Base-by-base conservation (phyloP, 1,140 invertebrate species). In the Scaptomyza graminum region DNA sequence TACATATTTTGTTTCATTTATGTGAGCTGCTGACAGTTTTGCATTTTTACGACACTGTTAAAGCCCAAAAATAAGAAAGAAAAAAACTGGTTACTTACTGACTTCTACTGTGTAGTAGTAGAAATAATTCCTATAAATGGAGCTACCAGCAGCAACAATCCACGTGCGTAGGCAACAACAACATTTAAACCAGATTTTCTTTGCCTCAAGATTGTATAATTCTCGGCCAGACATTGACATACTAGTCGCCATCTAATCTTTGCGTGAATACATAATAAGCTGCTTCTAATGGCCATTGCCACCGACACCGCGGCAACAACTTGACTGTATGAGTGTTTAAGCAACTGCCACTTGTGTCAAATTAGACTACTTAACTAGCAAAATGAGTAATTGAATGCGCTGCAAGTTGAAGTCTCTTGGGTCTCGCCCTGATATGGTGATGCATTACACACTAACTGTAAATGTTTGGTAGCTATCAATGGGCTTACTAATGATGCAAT, bases 201-300 rank as follows among this genome's bases (percentile, higher is more conserved):
- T 59, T 37, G 50, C 0, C 31, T 34, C 8, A 34, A 34, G 52
- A 50, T 83, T 75, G 79, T 62, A 83, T 65, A 83, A 84, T 84
- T 83, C 79, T 84, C 65, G 66, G 49, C 59, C 67, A 75, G 71
- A 79, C 73, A 84, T 79, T 76, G 76, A 71, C 71, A 75, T 49
- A n/a, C n/a, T n/a, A 80, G 60, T 67, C 71, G 59, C 34, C 50
- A 52, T 63, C 18, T 49, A 57, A 57, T 57, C 49, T 63, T 39
- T 49, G 69, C 46, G 39, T 73, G 70, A 55, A 69, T 76, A 76
- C 78, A 80, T 79, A 79, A 78, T 80, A 64, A 78, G 62, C 54
- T 39, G 64, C 52, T 80, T 75, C 75, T 74, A 76, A 73, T 68
- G 69, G 44, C 49, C 60, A 41, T 28, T 39, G 37, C 6, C 65